Evolutionary conservation across 2,888 invertebrate species (phyloP).

Genomic region (Eustalomyia histrio): DNA sequence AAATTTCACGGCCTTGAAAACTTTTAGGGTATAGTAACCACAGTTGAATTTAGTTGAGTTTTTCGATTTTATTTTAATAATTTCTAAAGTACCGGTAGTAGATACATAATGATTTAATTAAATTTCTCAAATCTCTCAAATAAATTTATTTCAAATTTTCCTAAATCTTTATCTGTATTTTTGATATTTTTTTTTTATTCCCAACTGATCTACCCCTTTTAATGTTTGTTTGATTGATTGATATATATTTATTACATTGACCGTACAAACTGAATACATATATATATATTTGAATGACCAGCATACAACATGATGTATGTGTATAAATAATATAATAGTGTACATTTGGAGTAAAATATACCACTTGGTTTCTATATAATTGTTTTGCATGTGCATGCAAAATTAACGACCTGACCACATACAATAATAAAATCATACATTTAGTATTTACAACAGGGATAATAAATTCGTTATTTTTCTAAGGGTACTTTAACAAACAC

Average conservation of each 20-base stretch:
- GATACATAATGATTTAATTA: too few relatives aligned
- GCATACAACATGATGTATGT: conserved; percentile 22
- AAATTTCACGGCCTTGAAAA: too few relatives aligned
- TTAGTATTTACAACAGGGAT: not conserved
- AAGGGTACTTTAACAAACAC: too few relatives aligned
- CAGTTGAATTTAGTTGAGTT: too few relatives aligned
- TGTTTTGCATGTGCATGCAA: conserved; percentile 46
- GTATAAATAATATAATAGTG: conserved; percentile 37
- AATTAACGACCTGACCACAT: conserved; percentile 24
- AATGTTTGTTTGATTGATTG: conserved; percentile 37
- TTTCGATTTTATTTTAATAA: too few relatives aligned
- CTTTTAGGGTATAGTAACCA: too few relatives aligned
- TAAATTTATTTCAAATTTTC: too few relatives aligned
- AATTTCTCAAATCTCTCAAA: too few relatives aligned
- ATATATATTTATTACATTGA: conserved; percentile 59
- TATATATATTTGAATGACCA: conserved; percentile 47
- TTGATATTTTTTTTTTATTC: conserved; percentile 15
- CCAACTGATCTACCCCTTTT: conserved; percentile 33
- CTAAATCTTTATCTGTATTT: not conserved
- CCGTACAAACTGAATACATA: conserved; percentile 44
- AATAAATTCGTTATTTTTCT: too few relatives aligned
- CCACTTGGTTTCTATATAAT: conserved; percentile 29
- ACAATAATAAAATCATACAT: conserved; percentile 38
- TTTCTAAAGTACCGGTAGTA: too few relatives aligned
- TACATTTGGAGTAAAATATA: conserved; percentile 1